Evolutionary conservation across 2,888 invertebrate genomes (phyloP), one percentile per base, ranked within the genome.

Genomic region (Dioctria linearis): DNA sequence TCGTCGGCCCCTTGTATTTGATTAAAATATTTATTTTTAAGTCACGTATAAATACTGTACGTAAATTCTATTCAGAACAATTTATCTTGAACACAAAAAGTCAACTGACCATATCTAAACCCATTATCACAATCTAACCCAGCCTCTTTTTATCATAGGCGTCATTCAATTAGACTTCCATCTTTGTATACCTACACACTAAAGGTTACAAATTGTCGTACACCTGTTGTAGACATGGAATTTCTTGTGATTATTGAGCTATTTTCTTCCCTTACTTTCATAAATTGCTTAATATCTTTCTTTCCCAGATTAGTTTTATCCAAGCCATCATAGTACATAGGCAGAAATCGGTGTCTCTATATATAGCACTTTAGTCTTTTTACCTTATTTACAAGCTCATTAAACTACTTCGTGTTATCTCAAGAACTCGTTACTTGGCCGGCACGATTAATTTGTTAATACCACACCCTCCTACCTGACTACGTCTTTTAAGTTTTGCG

Each of bases 361-460:
- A 25, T 3, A n/a, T n/a, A 54, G n/a, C 54, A 54, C 54, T 54
- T 54, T 46, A 25, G 6, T 54, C 54, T 54, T 4, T n/a, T 54
- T 54, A 2, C 6, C 54, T 11, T 54, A 6, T 54, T 54, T 54
- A 54, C 54, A 54, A n/a, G 11, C 54, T 54, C 54, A 54, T 11
- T 54, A 54, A 54, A 54, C 54, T 54, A 54, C 11, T 54, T 54
- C 54, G n/a, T 11, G 54, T 54, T 54, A 54, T 54, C 54, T 54
- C 11, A 54, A 9, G 11, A 54, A 54, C 54, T 54, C 11, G 54
- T 54, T 54, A n/a, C 54, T 25, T 25, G 25, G 25, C 54, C 11
- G n/a, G 69, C 51, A 37, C 69, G 69, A 69, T 69, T 69, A 49
- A 69, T 69, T 67, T 67, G 46, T 67, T 8, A 4, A 2, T 37